Evolutionary conservation across 2,113 vertebrate genomes (phyloP).

Genomic region (Garra rufa): DNA sequence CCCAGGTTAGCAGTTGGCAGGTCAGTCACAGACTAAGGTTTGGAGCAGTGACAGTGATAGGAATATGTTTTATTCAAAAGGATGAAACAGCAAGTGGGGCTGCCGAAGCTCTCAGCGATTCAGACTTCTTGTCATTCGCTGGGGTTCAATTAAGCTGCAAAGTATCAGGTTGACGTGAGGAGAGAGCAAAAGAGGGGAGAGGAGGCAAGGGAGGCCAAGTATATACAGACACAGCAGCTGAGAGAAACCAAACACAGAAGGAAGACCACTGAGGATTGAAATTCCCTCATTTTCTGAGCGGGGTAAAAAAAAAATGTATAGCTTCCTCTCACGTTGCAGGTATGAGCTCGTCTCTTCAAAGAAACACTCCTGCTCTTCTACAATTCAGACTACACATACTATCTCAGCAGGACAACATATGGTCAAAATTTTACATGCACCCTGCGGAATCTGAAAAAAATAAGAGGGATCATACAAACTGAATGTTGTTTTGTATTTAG

Average conservation of each 20-base stretch:
- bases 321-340: neutral
- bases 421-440: neutral
- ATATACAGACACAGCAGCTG: neutral
- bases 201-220: constrained; percentile 10
- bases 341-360: constrained; percentile 1
- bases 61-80: constrained; percentile 52
- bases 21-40: constrained; percentile 16
- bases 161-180: constrained; percentile 46
- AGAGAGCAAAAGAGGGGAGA: constrained; percentile 35
- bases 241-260: neutral
- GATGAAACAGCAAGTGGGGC: constrained; percentile 41
- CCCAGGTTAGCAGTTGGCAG: constrained; percentile 23
- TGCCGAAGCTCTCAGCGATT: constrained; percentile 33
- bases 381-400: neutral
- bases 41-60: constrained; percentile 41
- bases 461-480: neutral
- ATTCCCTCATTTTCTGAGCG: neutral
- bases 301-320: neutral
- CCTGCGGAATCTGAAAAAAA: neutral
- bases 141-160: constrained; percentile 49
- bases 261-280: neutral
- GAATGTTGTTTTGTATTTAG: neutral
- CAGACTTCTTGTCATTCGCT: constrained; percentile 49
- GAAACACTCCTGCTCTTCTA: neutral
- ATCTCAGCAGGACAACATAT: neutral